These are phyloP conservation scores for Lutjanus erythropterus DNA, from an alignment of 2,113 vertebrate genomes.

Conservation along the genomic window DNA sequence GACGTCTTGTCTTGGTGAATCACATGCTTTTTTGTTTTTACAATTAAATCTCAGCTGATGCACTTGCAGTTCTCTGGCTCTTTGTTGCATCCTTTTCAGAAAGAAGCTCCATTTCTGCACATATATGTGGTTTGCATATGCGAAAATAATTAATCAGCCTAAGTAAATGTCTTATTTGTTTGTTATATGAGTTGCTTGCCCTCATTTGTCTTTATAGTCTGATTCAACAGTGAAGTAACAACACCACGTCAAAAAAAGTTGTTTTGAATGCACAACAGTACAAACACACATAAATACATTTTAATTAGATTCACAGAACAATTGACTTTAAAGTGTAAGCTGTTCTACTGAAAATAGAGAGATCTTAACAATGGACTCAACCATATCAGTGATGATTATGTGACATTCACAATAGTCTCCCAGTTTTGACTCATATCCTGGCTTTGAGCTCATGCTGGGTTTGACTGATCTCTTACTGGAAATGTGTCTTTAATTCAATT, in stretches of 20 bases:
- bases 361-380: not conserved
- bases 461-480: not conserved
- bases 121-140: too few species aligned
- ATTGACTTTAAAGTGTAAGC: not conserved
- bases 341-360: not conserved
- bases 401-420: not conserved
- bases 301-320: not conserved
- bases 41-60: not conserved
- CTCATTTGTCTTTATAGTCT: not conserved
- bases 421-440: not conserved
- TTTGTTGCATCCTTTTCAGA: not conserved
- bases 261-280: too few species aligned
- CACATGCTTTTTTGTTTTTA: too few species aligned
- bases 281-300: not conserved
- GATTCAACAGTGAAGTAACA: not conserved
- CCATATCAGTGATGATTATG: not conserved
- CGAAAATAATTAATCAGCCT: too few species aligned
- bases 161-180: too few species aligned
- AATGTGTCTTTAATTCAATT: not conserved
- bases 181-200: too few species aligned
- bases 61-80: not conserved
- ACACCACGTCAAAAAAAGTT: not conserved
- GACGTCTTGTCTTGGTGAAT: not conserved
- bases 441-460: not conserved
- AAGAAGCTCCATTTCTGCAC: too few species aligned